Percentiles rank a stretch among this genome's conserved stretches.
Conservation (phyloP, 2,888 invertebrate species). For the Cerastis leucographa region DNA sequence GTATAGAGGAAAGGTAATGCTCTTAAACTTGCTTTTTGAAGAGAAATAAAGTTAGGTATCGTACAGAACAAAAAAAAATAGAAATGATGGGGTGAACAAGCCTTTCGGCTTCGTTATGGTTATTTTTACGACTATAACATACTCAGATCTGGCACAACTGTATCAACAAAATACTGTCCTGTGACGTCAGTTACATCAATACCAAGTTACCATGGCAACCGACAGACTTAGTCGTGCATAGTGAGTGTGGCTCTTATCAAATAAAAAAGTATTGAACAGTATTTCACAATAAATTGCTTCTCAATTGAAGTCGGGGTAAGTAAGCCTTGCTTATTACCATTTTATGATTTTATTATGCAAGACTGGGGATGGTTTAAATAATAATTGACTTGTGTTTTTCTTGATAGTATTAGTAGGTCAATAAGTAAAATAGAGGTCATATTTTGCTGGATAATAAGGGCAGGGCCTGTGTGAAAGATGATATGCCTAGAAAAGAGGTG, state of each 20-base stretch:
- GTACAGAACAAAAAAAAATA: not conserved
- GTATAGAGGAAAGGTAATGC: no score
- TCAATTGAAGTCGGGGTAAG: conserved; percentile 40
- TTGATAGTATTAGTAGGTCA: not conserved
- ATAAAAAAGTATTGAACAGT: conserved; percentile 51
- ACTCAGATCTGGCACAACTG: not conserved
- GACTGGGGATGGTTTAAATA: not conserved
- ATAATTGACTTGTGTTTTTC: not conserved
- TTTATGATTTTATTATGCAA: conserved; percentile 45
- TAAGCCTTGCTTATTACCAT: not conserved
- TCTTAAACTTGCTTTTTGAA: no score
- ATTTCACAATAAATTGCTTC: conserved; percentile 41
- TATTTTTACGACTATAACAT: not conserved
- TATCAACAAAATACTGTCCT: not conserved
- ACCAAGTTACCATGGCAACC: conserved; percentile 28
- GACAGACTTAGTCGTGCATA: not conserved
- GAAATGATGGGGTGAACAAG: not conserved
- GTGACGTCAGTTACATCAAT: conserved; percentile 48
- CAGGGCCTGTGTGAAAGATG: not conserved
- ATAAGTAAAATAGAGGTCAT: not conserved
- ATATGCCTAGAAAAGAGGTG: not conserved
- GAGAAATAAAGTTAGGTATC: no score
- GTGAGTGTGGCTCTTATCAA: conserved; percentile 16
- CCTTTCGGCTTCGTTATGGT: not conserved
- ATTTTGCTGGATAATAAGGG: not conserved